phyloP scores from a whole-genome alignment of 2,113 vertebrate species.

The Microcebus lehilahytsara region DNA sequence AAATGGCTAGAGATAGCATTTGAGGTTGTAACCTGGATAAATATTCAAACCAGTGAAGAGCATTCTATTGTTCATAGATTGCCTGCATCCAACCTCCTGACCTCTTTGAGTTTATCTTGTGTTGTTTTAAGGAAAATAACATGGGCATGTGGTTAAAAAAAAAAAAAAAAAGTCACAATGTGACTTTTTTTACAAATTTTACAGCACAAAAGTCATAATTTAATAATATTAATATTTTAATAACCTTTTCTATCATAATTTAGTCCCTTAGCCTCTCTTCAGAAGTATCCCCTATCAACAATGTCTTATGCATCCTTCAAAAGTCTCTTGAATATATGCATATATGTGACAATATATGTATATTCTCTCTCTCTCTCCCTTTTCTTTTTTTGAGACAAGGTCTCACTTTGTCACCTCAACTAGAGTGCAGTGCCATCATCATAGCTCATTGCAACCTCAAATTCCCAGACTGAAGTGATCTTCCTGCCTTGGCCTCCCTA shows the following conservation, averaged over 20 bases:
- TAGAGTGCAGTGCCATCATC: too few relatives aligned
- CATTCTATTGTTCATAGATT: background rate
- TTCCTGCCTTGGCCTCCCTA: too few relatives aligned
- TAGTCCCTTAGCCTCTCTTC: background rate
- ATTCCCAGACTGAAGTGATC: too few relatives aligned
- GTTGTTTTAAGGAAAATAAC: conserved; percentile 29
- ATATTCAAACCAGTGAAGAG: background rate
- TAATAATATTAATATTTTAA: background rate
- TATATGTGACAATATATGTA: background rate
- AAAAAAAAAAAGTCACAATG: background rate
- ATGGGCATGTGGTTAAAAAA: too few relatives aligned
- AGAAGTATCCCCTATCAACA: background rate
- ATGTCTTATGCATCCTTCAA: background rate
- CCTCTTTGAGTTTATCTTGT: background rate
- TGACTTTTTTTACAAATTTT: background rate
- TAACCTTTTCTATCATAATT: background rate
- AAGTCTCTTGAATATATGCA: background rate
- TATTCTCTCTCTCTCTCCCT: background rate
- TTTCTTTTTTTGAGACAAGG: background rate
- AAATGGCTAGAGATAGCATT: background rate
- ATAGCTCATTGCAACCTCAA: too few relatives aligned
- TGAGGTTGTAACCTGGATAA: background rate
- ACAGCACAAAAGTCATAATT: background rate
- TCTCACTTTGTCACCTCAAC: too few relatives aligned
- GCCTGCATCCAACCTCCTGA: background rate